These are phyloP conservation scores for Microtus pennsylvanicus DNA, from an alignment of 2,113 vertebrate genomes.

Conservation along the genomic window DNA sequence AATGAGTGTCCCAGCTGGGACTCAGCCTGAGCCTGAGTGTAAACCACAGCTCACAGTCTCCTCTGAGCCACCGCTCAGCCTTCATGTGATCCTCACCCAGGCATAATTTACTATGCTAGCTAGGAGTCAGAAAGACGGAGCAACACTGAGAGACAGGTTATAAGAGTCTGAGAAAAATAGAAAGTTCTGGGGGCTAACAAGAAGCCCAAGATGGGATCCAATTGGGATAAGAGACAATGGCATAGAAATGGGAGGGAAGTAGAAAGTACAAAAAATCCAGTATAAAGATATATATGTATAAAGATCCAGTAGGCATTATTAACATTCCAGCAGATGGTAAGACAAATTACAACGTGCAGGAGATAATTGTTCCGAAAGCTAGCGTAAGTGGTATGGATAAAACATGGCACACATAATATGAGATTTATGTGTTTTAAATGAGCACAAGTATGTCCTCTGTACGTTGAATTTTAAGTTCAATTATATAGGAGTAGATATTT, in stretches of 20 bases:
- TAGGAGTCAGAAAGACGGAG: background rate
- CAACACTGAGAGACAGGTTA: background rate
- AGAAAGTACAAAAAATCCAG: background rate
- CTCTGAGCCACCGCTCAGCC: background rate
- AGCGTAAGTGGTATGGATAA: background rate
- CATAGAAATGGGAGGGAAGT: background rate
- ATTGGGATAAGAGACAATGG: background rate
- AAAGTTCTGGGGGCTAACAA: background rate
- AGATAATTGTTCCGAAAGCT: background rate
- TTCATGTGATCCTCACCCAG: background rate
- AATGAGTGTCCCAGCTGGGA: background rate
- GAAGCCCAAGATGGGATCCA: background rate
- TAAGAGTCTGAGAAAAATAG: background rate
- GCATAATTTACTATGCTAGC: background rate
- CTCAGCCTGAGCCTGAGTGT: background rate
- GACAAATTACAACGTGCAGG: background rate
- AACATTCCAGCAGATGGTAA: background rate
- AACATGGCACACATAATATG: background rate
- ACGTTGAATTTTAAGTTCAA: conserved; percentile 3
- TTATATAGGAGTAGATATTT: background rate
- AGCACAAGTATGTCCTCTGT: background rate
- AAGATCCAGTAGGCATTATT: background rate
- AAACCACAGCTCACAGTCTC: background rate
- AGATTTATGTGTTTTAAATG: background rate
- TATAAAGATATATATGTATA: background rate